phyloP scores from a whole-genome alignment of 2,888 invertebrate species.

The Chironomus tentans region DNA sequence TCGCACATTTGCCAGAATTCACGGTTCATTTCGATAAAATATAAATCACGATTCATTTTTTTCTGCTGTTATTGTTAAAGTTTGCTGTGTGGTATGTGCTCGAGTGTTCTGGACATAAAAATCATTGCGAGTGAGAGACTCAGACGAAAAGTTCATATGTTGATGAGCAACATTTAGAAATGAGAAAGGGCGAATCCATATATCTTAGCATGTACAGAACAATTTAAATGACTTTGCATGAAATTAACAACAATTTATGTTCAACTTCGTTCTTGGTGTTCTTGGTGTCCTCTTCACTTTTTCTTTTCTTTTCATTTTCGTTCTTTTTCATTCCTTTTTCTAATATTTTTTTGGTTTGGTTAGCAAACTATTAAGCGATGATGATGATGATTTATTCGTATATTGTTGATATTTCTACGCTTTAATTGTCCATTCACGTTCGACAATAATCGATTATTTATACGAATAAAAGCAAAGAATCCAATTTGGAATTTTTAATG shows the following conservation, averaged over 20 bases:
- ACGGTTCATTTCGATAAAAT: not conserved
- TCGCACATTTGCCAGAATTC: not conserved
- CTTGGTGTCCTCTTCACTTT: not conserved
- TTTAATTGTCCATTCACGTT: conserved; percentile 3
- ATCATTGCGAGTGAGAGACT: not conserved
- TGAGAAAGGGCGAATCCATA: not conserved
- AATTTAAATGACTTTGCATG: conserved; percentile 16
- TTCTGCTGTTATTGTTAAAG: no score
- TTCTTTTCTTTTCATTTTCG: not conserved
- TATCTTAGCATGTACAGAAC: not conserved
- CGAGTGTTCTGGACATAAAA: not conserved
- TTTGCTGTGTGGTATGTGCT: not conserved
- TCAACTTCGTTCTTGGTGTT: not conserved
- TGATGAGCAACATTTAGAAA: not conserved
- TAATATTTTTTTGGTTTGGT: not conserved
- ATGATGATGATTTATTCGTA: conserved; percentile 1
- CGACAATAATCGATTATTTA: conserved; percentile 2
- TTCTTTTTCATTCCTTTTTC: not conserved
- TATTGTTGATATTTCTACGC: conserved; percentile 2
- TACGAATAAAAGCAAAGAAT: not conserved
- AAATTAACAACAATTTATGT: conserved; percentile 10
- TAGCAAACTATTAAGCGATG: conserved; percentile 1
- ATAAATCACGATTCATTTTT: not conserved
- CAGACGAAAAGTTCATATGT: not conserved
- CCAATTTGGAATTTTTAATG: not conserved